A percentile compares a stretch with the other conserved stretches of the same genome.
These are phyloP conservation scores for Podargus strigoides DNA, from an alignment of 2,797 vertebrate species.

Conservation along the genomic window DNA sequence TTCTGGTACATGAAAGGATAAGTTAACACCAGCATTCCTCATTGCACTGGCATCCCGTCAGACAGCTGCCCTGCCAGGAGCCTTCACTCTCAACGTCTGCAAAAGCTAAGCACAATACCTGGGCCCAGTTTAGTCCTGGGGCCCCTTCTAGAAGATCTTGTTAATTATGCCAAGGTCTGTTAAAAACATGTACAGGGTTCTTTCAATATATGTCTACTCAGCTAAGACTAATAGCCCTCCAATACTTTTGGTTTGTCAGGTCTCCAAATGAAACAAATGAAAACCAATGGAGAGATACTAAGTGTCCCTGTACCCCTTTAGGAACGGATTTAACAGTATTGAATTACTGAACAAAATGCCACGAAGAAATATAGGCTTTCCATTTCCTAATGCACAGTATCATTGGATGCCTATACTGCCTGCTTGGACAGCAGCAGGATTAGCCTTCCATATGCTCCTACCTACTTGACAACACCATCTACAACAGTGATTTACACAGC, in stretches of 20 bases:
- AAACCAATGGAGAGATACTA: neutral
- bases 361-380: neutral
- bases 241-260: neutral
- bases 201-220: neutral
- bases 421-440: neutral
- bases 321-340: neutral
- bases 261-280: conserved; percentile 21
- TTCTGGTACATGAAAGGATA: neutral
- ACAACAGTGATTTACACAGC: neutral
- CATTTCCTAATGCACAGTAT: neutral
- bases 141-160: neutral
- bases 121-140: neutral
- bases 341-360: neutral
- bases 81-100: neutral
- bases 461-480: neutral
- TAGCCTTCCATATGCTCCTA: neutral
- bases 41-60: neutral
- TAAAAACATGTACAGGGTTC: conserved; percentile 3
- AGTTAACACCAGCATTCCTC: neutral
- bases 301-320: neutral
- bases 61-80: neutral
- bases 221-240: neutral
- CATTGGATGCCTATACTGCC: neutral
- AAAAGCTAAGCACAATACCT: neutral
- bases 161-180: conserved; percentile 44